Evolutionary conservation across 2,797 vertebrate genomes (phyloP).

Genomic region (Sus cebifrons): DNA sequence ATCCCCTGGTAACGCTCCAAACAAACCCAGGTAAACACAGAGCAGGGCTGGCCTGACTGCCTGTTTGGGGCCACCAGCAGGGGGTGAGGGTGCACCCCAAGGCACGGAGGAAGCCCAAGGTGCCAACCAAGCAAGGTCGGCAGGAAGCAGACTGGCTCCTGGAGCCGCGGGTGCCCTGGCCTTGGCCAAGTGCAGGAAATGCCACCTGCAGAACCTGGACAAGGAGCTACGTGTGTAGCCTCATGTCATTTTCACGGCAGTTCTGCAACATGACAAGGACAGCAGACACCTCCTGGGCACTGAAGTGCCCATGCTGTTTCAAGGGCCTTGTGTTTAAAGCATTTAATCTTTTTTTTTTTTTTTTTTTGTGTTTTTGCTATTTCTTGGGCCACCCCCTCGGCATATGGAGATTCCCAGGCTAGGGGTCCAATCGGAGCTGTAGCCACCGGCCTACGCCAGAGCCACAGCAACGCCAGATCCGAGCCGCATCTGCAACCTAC

Average conservation of each 20-base stretch:
- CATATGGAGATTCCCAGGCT: no score
- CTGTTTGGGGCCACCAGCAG: neutral
- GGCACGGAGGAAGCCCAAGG: neutral
- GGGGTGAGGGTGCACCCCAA: accelerated
- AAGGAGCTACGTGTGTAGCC: accelerated
- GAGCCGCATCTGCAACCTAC: no score
- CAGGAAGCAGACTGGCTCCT: accelerated
- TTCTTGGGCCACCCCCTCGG: no score
- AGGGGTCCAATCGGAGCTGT: no score
- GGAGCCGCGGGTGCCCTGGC: accelerated
- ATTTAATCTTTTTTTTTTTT: no score
- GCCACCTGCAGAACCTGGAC: no score
- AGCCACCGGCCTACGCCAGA: no score
- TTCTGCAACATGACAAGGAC: neutral
- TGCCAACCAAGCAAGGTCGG: accelerated
- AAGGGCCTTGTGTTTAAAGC: neutral
- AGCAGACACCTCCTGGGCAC: accelerated
- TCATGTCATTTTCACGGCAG: accelerated
- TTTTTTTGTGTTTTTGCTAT: no score
- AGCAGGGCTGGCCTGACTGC: accelerated
- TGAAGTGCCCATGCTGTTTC: accelerated
- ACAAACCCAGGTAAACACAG: neutral
- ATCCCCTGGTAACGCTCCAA: neutral
- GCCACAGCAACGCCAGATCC: no score
- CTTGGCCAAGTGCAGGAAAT: neutral